phyloP scores from a whole-genome alignment of 2,888 invertebrate genomes.

The Microctonus hyperodae region DNA sequence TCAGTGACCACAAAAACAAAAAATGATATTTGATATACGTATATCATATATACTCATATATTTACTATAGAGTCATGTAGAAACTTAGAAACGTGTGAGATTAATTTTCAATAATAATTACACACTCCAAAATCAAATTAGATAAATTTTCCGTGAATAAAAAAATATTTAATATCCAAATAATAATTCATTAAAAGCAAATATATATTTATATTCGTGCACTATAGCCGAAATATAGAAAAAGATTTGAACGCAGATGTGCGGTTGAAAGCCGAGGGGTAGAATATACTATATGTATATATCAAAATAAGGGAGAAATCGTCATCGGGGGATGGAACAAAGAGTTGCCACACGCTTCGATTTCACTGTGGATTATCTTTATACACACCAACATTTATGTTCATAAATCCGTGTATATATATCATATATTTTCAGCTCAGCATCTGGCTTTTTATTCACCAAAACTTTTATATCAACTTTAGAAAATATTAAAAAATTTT shows the following conservation, averaged over 20 bases:
- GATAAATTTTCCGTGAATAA: background rate
- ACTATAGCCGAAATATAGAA: background rate
- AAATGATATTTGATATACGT: background rate
- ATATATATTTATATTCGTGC: background rate
- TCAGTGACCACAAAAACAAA: background rate
- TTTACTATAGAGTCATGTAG: background rate
- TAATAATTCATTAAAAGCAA: background rate
- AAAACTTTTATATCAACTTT: background rate
- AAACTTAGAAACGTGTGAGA: too few relatives aligned
- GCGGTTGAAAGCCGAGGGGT: constrained; percentile 18
- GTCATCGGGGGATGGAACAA: constrained; percentile 17
- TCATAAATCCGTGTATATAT: background rate
- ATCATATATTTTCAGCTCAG: background rate
- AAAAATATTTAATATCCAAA: background rate
- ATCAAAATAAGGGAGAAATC: constrained; percentile 19
- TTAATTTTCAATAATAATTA: too few relatives aligned
- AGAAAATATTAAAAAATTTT: background rate
- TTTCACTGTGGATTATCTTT: background rate
- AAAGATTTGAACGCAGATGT: constrained; percentile 31
- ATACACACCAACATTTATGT: background rate
- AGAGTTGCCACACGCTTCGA: constrained; percentile 1
- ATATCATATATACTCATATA: background rate
- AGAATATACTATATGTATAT: background rate
- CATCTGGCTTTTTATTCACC: background rate
- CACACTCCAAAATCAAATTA: too few relatives aligned